Conservation (phyloP, 2,113 vertebrate genomes). For the Chinchilla lanigera region DNA sequence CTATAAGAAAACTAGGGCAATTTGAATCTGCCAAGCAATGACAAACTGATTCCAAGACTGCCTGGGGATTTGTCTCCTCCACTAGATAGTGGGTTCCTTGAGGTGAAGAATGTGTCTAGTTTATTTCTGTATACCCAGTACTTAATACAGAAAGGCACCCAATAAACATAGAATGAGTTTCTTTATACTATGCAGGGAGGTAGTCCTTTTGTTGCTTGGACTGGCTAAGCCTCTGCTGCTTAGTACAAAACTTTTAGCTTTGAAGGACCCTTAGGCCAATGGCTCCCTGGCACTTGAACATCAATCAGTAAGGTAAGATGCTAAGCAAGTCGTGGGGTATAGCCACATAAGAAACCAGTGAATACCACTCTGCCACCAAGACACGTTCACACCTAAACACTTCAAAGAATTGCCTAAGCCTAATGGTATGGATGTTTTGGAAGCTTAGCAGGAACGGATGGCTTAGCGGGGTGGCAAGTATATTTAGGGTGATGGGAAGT, state of each 20-base stretch:
- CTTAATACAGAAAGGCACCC: neutral
- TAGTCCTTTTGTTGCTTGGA: slow-evolving; percentile 17
- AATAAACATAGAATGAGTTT: slow-evolving; percentile 33
- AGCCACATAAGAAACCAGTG: neutral
- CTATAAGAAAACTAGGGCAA: neutral
- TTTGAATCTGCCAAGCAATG: neutral
- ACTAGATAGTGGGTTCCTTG: neutral
- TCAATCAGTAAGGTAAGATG: neutral
- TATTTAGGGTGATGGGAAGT: neutral
- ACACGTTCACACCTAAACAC: neutral
- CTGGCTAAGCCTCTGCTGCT: neutral
- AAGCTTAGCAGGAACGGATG: neutral
- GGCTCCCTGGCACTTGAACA: neutral
- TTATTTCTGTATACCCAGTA: neutral
- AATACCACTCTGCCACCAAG: neutral
- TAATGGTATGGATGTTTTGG: neutral
- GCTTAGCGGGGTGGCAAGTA: slow-evolving; percentile 20
- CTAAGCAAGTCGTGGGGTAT: neutral
- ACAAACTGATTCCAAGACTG: slow-evolving; percentile 32
- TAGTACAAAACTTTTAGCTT: neutral
- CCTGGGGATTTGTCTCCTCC: neutral
- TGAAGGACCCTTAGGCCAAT: neutral
- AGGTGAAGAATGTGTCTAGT: neutral
- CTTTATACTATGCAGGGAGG: neutral
- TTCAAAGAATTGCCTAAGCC: slow-evolving; percentile 26